These are phyloP conservation scores for Scrobipalpa costella DNA, from an alignment of 2,888 invertebrate genomes.

Conservation along the genomic window DNA sequence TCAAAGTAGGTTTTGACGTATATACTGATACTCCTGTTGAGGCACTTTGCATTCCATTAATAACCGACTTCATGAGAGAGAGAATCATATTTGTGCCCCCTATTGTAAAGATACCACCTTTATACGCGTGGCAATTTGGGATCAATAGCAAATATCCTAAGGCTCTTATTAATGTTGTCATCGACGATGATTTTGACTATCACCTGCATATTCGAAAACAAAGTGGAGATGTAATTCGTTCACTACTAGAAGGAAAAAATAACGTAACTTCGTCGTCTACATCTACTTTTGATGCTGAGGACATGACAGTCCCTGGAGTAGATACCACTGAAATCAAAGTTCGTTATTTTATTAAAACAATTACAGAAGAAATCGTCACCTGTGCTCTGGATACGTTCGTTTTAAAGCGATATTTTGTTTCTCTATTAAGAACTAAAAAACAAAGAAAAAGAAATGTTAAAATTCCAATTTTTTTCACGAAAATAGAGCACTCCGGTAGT, in stretches of 20 bases:
- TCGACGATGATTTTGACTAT: slow-evolving; percentile 47
- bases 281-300: too few species aligned
- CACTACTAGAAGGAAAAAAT: not conserved
- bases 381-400: not conserved
- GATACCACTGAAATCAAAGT: too few species aligned
- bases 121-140: slow-evolving; percentile 57
- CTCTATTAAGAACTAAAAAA: not conserved
- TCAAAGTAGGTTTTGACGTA: slow-evolving; percentile 53
- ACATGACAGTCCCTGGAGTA: too few species aligned
- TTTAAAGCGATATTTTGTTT: not conserved
- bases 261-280: too few species aligned
- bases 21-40: slow-evolving; percentile 40
- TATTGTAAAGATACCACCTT: slow-evolving; percentile 51
- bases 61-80: slow-evolving; percentile 40
- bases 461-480: not conserved
- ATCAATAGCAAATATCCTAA: not conserved
- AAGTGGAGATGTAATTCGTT: not conserved
- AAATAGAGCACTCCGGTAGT: not conserved
- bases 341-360: slow-evolving; percentile 34
- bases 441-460: not conserved
- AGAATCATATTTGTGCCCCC: slow-evolving; percentile 47
- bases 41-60: slow-evolving; percentile 55
- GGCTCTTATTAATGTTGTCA: not conserved
- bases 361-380: not conserved
- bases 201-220: slow-evolving; percentile 54